Percentiles rank a stretch among this genome's conserved stretches.
phyloP scores from a whole-genome alignment of 2,797 vertebrate species.

The Erethizon dorsatum region DNA sequence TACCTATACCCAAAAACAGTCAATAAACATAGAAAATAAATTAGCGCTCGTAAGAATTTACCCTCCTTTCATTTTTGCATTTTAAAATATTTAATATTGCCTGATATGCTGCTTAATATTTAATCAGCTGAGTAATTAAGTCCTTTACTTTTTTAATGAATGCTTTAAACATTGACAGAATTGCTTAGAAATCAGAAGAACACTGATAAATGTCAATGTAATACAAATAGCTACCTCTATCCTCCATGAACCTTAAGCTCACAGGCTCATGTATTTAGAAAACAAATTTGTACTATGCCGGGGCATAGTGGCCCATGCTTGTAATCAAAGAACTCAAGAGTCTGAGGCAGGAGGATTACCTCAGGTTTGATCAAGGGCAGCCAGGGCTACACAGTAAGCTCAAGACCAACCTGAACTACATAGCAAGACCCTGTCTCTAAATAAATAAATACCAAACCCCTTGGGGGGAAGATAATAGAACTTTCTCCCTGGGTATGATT shows the following conservation, averaged over 20 bases:
- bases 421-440: neutral
- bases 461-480: constrained; percentile 38
- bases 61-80: constrained; percentile 60
- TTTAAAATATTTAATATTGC: constrained; percentile 78
- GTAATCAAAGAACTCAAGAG: neutral
- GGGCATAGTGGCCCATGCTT: neutral
- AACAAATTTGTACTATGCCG: neutral
- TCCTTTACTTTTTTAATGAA: constrained; percentile 67
- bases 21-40: constrained; percentile 51
- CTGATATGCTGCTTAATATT: constrained; percentile 71
- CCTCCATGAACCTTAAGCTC: constrained; percentile 31
- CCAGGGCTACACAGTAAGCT: neutral
- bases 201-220: constrained; percentile 53
- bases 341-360: neutral
- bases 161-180: constrained; percentile 69
- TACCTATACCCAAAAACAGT: neutral
- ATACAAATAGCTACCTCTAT: constrained; percentile 55
- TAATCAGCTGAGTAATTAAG: constrained; percentile 71
- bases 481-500: constrained; percentile 43
- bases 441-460: neutral
- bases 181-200: constrained; percentile 52
- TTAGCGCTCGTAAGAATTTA: constrained; percentile 58
- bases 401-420: neutral
- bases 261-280: constrained; percentile 39
- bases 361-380: neutral